Percentiles rank a stretch among this genome's conserved stretches.
Conservation (phyloP, 2,113 vertebrate species). For the Lontra canadensis region DNA sequence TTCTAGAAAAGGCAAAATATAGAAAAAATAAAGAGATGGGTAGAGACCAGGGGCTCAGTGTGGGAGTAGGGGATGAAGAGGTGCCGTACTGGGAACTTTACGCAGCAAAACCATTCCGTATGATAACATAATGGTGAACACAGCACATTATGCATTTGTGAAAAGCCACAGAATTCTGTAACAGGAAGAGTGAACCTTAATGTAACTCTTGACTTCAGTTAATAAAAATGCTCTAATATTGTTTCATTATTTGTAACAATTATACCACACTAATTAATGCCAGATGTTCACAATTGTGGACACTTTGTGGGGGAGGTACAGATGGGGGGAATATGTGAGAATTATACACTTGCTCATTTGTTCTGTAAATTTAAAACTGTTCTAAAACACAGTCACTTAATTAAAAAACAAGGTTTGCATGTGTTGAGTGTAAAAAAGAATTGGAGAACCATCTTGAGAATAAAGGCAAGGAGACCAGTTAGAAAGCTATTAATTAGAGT, state of each 20-base stretch:
- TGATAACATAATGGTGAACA: background rate
- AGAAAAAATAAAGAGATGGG: background rate
- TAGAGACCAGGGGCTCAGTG: fast-evolving
- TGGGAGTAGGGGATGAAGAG: background rate
- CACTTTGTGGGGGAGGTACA: background rate
- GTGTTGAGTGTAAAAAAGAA: background rate
- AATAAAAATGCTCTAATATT: background rate
- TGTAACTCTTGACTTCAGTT: background rate
- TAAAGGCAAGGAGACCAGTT: background rate
- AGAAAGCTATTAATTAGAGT: background rate
- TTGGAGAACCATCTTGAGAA: background rate
- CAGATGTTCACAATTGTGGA: background rate
- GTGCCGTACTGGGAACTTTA: background rate
- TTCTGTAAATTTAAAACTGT: background rate
- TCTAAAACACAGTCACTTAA: background rate
- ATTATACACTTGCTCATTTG: background rate
- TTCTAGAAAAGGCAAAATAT: background rate
- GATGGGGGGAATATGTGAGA: background rate
- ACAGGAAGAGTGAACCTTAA: background rate
- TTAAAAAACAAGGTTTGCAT: background rate
- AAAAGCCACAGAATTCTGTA: background rate
- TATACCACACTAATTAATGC: background rate
- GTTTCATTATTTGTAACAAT: background rate
- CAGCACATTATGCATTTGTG: background rate
- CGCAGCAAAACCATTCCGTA: background rate